Conservation (phyloP, 2,888 invertebrate species). For the Lepidocyrtoides sp. region DNA sequence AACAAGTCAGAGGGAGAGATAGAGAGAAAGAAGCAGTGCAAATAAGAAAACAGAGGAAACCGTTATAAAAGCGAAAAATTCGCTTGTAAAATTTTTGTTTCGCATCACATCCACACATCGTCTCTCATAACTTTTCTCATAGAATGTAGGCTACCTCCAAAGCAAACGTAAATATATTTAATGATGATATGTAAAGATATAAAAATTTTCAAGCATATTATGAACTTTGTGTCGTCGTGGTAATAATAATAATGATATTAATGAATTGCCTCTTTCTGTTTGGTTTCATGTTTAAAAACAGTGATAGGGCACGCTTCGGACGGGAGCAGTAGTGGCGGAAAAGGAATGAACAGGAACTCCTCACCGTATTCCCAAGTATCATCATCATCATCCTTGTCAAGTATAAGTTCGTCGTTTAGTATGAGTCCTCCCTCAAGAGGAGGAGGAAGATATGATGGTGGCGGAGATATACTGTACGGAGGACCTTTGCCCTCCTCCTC, state of each 20-base stretch:
- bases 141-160: background rate
- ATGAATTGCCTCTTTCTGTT: conserved; percentile 64
- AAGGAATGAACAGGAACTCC: conserved; percentile 68
- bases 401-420: conserved; percentile 19
- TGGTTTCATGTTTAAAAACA: conserved; percentile 66
- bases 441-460: background rate
- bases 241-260: conserved; percentile 50
- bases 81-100: background rate
- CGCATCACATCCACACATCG: too few relatives aligned
- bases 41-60: background rate
- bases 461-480: background rate
- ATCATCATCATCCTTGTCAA: background rate
- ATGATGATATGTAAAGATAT: background rate
- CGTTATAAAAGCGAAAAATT: background rate
- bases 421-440: conserved; percentile 35
- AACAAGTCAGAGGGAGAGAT: too few relatives aligned
- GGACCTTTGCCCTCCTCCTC: background rate
- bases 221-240: conserved; percentile 10
- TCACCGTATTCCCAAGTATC: conserved; percentile 44
- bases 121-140: conserved; percentile 39
- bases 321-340: conserved; percentile 57
- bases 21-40: background rate
- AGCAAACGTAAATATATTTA: background rate
- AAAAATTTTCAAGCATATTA: background rate
- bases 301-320: conserved; percentile 85